These are phyloP conservation scores for Acanthis flammea DNA, from an alignment of 2,797 vertebrate species.

Conservation along the genomic window DNA sequence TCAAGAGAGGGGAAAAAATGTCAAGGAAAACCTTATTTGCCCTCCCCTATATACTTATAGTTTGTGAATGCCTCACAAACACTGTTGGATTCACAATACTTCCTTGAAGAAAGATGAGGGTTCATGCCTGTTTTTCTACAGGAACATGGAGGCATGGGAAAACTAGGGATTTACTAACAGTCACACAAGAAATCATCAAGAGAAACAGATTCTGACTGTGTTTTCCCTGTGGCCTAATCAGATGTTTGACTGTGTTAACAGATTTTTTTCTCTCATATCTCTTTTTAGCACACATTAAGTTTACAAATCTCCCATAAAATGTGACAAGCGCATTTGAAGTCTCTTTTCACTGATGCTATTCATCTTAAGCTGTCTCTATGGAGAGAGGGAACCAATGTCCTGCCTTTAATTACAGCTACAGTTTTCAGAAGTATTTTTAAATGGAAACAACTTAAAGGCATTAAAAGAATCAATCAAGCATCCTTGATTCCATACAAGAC, in stretches of 20 bases:
- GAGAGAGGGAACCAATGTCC: not conserved
- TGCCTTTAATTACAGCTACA: not conserved
- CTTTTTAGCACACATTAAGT: not conserved
- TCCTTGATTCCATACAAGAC: not conserved
- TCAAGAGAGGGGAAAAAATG: not conserved
- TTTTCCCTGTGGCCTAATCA: not conserved
- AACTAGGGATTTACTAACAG: not conserved
- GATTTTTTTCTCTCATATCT: not conserved
- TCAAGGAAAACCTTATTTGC: not conserved
- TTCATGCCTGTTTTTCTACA: not conserved
- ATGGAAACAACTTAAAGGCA: not conserved
- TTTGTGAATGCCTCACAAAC: not conserved
- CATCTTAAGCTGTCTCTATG: not conserved
- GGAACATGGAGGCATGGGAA: not conserved
- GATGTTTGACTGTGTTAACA: not conserved
- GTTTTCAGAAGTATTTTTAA: not conserved
- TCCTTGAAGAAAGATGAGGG: not conserved
- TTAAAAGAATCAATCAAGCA: conserved; percentile 4
- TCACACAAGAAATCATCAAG: not conserved
- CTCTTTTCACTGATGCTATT: not conserved
- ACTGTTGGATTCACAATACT: not conserved
- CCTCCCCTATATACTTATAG: not conserved
- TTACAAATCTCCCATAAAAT: not conserved
- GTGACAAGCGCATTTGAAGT: not conserved
- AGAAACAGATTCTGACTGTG: not conserved